Percentiles rank a stretch among this genome's conserved stretches.
These are phyloP conservation scores for Sesamia nonagrioides DNA, from an alignment of 1,140 invertebrate genomes.

Conservation along the genomic window DNA sequence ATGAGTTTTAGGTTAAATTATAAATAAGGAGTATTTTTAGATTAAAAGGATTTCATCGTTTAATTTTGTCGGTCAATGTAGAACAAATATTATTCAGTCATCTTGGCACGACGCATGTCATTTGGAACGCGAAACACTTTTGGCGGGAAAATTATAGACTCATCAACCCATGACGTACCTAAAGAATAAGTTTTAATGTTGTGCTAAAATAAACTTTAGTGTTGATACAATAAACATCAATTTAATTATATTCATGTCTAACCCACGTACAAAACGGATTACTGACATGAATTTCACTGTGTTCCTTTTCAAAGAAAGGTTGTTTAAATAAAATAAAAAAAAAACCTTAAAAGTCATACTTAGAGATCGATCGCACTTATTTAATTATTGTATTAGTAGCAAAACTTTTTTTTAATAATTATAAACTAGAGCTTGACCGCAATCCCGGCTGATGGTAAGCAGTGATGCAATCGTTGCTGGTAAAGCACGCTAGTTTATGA, in stretches of 20 bases:
- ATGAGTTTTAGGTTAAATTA: background rate
- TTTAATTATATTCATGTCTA: background rate
- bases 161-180: constrained; percentile 39
- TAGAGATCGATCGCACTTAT: too few species aligned
- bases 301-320: background rate
- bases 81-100: constrained; percentile 68
- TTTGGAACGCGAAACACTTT: constrained; percentile 68
- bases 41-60: background rate
- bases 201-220: background rate
- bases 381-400: too few species aligned
- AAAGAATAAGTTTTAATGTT: background rate
- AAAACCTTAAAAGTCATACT: too few species aligned
- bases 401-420: too few species aligned
- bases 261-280: background rate
- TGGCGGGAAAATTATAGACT: constrained; percentile 74
- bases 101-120: constrained; percentile 73
- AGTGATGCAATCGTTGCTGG: too few species aligned
- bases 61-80: constrained; percentile 58
- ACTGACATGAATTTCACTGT: background rate
- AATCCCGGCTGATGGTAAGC: too few species aligned
- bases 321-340: too few species aligned
- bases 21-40: background rate
- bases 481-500: too few species aligned
- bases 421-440: too few species aligned
- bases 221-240: too few species aligned